A percentile compares a stretch with the other conserved stretches of the same genome.
phyloP scores from a whole-genome alignment of 2,113 vertebrate species.

The Brienomyrus brachyistius region DNA sequence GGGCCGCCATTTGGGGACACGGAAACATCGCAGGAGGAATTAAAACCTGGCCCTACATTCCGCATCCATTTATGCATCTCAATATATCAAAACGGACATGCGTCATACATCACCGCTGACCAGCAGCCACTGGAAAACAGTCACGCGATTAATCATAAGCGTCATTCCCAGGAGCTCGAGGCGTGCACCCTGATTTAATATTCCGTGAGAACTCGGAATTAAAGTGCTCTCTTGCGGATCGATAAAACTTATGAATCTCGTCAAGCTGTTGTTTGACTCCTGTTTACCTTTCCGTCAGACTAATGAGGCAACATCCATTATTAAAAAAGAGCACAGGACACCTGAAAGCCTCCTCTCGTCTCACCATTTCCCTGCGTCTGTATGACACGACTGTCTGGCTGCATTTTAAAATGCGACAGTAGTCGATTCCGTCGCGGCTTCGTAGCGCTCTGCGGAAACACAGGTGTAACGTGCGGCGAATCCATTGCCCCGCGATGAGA shows the following conservation, averaged over 20 bases:
- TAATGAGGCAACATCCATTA: not conserved
- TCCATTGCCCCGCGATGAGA: not conserved
- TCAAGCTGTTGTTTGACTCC: not conserved
- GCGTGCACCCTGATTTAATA: not conserved
- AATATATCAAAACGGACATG: not conserved
- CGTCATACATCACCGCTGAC: not conserved
- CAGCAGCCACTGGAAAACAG: not conserved
- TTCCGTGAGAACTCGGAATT: slow-evolving; percentile 1
- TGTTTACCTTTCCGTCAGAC: not conserved
- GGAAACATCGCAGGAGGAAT: not conserved
- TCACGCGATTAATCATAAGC: slow-evolving; percentile 8
- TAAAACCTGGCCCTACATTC: not conserved
- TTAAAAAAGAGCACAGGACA: not conserved
- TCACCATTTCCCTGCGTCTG: not conserved
- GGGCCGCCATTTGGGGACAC: not conserved
- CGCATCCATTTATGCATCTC: not conserved
- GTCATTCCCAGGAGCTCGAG: not conserved
- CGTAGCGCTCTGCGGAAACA: not conserved
- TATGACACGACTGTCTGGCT: not conserved
- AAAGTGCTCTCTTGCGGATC: not conserved
- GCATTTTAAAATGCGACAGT: not conserved
- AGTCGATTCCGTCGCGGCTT: not conserved
- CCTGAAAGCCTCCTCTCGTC: not conserved
- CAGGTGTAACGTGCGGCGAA: not conserved
- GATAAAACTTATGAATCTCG: not conserved